These are phyloP conservation scores for Drosophila ezoana DNA, from an alignment of 2,888 invertebrate species.

Conservation along the genomic window DNA sequence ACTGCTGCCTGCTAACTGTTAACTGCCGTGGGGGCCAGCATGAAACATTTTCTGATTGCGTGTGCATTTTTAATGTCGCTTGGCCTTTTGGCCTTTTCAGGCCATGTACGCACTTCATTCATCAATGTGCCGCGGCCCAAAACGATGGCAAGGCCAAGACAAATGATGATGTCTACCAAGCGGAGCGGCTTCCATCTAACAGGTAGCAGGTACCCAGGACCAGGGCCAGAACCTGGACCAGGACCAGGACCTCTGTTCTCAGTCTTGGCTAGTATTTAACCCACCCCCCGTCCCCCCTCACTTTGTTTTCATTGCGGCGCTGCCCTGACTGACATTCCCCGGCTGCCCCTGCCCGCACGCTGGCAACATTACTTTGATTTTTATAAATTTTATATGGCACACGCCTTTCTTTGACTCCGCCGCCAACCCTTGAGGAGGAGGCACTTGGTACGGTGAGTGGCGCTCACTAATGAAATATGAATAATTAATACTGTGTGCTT, in stretches of 20 bases:
- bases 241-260: constrained; percentile 6
- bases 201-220: constrained; percentile 6
- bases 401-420: constrained; percentile 51
- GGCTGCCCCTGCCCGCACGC: constrained; percentile 16
- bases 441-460: constrained; percentile 32
- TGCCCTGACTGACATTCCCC: constrained; percentile 21
- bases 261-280: constrained; percentile 15
- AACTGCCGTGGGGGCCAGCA: constrained; percentile 31
- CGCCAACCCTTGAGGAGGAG: constrained; percentile 9
- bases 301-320: constrained; percentile 34
- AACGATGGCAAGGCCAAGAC: constrained; percentile 55
- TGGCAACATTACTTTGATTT: constrained; percentile 69
- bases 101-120: constrained; percentile 71
- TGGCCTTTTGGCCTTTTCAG: constrained; percentile 60
- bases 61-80: constrained; percentile 76
- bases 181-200: background rate
- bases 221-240: too few species aligned
- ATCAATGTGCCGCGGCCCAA: constrained; percentile 68
- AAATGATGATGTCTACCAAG: constrained; percentile 68
- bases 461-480: constrained; percentile 77
- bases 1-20: constrained; percentile 21
- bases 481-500: constrained; percentile 75
- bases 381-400: constrained; percentile 74
- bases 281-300: too few species aligned
- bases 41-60: constrained; percentile 76